Evolutionary conservation across 2,888 invertebrate species (phyloP).

Genomic region (Nephrotoma flavescens): DNA sequence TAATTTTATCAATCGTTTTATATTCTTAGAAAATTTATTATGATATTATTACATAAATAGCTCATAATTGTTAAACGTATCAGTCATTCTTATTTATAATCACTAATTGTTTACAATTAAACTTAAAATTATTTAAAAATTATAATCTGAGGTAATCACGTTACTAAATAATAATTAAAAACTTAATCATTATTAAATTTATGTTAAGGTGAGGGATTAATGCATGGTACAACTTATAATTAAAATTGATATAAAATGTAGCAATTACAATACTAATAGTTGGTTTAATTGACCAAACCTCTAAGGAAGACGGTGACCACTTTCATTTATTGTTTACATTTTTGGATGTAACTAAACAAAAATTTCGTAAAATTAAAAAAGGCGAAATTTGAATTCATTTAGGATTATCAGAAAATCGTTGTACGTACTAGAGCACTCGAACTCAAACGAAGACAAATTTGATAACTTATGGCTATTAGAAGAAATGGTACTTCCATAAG

Average conservation of each 20-base stretch:
- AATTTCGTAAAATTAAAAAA: too few species aligned
- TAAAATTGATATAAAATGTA: not conserved
- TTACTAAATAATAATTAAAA: not conserved
- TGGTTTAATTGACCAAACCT: too few species aligned
- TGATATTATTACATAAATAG: not conserved
- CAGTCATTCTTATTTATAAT: not conserved
- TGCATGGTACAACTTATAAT: not conserved
- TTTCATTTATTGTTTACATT: too few species aligned
- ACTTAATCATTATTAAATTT: not conserved
- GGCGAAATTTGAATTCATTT: too few species aligned
- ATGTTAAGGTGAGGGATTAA: not conserved
- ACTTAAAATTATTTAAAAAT: not conserved
- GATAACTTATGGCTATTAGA: too few species aligned
- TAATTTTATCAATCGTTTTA: not conserved
- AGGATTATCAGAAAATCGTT: too few species aligned
- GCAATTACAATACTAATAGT: too few species aligned
- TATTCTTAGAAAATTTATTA: not conserved
- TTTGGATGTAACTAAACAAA: too few species aligned
- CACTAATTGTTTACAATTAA: not conserved
- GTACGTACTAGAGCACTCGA: too few species aligned
- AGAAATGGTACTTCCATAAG: too few species aligned
- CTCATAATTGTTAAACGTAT: not conserved
- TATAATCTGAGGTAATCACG: not conserved
- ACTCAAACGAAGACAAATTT: too few species aligned
- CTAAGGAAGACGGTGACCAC: too few species aligned